Percentiles rank a stretch among this genome's conserved stretches.
phyloP scores from a whole-genome alignment of 2,113 vertebrate species.

The Poicephalus meyeri region DNA sequence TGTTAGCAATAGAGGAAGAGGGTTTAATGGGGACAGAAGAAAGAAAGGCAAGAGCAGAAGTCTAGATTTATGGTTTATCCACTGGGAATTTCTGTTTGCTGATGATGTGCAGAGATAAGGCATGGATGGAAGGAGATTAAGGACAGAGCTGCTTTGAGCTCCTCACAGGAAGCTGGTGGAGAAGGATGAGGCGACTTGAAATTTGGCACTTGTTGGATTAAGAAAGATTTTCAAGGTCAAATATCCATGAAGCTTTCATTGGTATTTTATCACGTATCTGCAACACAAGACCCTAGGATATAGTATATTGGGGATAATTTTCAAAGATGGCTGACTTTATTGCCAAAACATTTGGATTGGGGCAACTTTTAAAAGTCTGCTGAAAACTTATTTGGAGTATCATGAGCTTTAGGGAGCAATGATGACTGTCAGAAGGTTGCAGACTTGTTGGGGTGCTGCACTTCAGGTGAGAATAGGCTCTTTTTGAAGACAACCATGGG shows the following conservation, averaged over 20 bases:
- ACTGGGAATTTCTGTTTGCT: not conserved
- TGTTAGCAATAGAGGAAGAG: not conserved
- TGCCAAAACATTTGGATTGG: not conserved
- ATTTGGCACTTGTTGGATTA: not conserved
- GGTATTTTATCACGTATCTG: not conserved
- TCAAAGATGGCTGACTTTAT: not conserved
- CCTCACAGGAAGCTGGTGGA: not conserved
- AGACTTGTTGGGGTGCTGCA: not conserved
- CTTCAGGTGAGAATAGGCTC: not conserved
- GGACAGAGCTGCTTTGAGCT: not conserved
- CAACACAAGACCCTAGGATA: not conserved
- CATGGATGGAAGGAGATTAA: not conserved
- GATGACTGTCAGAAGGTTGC: not conserved
- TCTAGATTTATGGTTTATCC: not conserved
- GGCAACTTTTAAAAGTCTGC: not conserved
- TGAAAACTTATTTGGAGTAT: not conserved
- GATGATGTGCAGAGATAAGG: not conserved
- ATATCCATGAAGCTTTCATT: not conserved
- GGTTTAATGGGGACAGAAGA: not conserved
- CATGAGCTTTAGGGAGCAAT: not conserved
- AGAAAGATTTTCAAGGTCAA: not conserved
- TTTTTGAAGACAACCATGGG: not conserved
- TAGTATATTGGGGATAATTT: not conserved
- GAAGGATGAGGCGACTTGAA: not conserved
- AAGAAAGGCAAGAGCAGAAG: not conserved